Conservation (phyloP, 1,140 invertebrate species). For the Streblospio benedicti region DNA sequence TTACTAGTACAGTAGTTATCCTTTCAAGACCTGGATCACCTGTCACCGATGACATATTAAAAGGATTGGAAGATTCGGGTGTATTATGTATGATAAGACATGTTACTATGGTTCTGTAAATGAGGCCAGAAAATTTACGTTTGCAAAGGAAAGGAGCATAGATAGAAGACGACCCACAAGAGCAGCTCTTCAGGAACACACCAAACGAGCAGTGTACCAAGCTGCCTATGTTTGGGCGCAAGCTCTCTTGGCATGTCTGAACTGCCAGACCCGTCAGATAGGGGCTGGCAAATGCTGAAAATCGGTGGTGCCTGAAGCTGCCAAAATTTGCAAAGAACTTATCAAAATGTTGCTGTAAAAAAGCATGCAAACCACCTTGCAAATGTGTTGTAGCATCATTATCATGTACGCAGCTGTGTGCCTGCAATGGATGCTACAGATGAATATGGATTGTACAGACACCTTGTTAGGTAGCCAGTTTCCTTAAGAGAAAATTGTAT, state of each 20-base stretch:
- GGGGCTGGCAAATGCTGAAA: not conserved
- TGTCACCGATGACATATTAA: not conserved
- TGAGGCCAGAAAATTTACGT: not conserved
- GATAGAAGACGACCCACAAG: not conserved
- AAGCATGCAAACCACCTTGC: not conserved
- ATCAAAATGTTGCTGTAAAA: conserved; percentile 15
- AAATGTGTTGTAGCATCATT: conserved; percentile 11
- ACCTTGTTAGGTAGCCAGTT: too few relatives aligned
- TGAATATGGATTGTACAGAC: too few relatives aligned
- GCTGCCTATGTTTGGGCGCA: not conserved
- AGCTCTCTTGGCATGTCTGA: not conserved
- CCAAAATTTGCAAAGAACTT: conserved; percentile 6
- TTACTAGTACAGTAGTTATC: conserved; percentile 14
- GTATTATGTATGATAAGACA: conserved; percentile 12
- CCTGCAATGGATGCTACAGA: not conserved
- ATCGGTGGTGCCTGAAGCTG: conserved; percentile 1
- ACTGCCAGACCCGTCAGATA: not conserved
- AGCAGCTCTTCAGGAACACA: not conserved
- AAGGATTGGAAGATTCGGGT: conserved; percentile 9
- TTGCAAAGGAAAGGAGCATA: not conserved
- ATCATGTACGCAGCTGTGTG: conserved; percentile 10
- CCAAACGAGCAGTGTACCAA: not conserved
- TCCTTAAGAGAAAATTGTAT: too few relatives aligned
- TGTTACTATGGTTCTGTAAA: not conserved
- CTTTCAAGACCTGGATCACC: not conserved